Evolutionary conservation across 2,113 vertebrate species (phyloP).

Genomic region (Rhea pennata): DNA sequence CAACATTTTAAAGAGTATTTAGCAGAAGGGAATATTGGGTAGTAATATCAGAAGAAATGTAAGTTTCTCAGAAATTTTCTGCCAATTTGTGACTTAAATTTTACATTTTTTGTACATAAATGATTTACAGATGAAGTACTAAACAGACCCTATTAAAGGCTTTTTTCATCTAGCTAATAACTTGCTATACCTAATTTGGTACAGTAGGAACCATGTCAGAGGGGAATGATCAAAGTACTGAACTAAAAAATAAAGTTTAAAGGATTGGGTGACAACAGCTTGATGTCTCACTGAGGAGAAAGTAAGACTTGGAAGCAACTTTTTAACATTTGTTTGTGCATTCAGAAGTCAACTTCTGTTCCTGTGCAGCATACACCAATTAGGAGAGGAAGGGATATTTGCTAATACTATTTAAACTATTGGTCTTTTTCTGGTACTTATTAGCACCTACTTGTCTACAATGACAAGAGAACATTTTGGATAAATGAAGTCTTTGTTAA

Average conservation of each 20-base stretch:
- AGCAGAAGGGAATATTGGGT: neutral
- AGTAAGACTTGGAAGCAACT: slow-evolving; percentile 44
- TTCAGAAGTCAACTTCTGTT: slow-evolving; percentile 1
- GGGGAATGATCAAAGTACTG: slow-evolving; percentile 64
- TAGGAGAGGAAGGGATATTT: slow-evolving; percentile 28
- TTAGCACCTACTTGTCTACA: slow-evolving; percentile 53
- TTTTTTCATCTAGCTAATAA: slow-evolving; percentile 62
- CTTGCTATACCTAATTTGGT: slow-evolving; percentile 62
- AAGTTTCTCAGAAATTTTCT: slow-evolving; percentile 52
- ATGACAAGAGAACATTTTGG: neutral
- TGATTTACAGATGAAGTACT: slow-evolving; percentile 63
- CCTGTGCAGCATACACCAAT: slow-evolving; percentile 16
- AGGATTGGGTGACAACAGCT: slow-evolving; percentile 65
- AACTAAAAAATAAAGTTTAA: slow-evolving; percentile 57
- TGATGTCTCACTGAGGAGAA: slow-evolving; percentile 54
- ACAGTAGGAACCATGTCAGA: slow-evolving; percentile 62
- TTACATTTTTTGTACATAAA: slow-evolving; percentile 62
- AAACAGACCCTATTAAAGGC: slow-evolving; percentile 55
- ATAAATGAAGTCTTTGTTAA: slow-evolving; percentile 30
- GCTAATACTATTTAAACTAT: slow-evolving; percentile 26
- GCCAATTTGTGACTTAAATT: slow-evolving; percentile 48
- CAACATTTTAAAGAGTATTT: neutral
- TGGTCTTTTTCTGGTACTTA: slow-evolving; percentile 47
- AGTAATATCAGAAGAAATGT: slow-evolving; percentile 24
- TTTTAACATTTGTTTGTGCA: slow-evolving; percentile 44